These are phyloP conservation scores for Phocoena phocoena DNA, from an alignment of 2,113 vertebrate species.

Conservation along the genomic window DNA sequence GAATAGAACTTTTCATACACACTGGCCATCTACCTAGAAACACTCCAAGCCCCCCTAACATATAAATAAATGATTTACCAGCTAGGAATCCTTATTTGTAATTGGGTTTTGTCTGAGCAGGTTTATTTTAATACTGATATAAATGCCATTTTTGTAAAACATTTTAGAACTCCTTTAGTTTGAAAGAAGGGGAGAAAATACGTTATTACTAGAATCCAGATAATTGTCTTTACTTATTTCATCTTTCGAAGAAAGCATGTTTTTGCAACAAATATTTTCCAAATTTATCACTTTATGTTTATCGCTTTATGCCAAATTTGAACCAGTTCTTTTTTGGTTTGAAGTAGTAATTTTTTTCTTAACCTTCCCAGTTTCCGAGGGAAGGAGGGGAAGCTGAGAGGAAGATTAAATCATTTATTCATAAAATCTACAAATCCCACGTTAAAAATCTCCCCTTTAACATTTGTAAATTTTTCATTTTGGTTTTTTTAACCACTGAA, in stretches of 20 bases:
- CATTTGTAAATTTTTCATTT: constrained; percentile 50
- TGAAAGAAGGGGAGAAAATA: constrained; percentile 1
- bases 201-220: not conserved
- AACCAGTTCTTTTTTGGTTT: constrained; percentile 15
- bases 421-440: constrained; percentile 24
- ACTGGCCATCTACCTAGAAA: not conserved
- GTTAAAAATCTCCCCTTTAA: constrained; percentile 20
- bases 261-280: not conserved
- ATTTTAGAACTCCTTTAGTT: constrained; percentile 56
- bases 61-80: constrained; percentile 3
- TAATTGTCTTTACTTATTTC: constrained; percentile 39
- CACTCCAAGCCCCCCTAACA: not conserved
- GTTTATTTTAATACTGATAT: constrained; percentile 31
- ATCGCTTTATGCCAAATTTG: constrained; percentile 6
- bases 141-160: constrained; percentile 34
- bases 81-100: not conserved
- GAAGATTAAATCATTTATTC: constrained; percentile 43
- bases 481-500: constrained; percentile 27
- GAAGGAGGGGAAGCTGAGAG: not conserved
- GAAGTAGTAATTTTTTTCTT: constrained; percentile 39
- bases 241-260: constrained; percentile 13
- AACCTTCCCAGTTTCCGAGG: not conserved
- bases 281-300: constrained; percentile 18
- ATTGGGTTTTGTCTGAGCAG: not conserved
- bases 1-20: not conserved